phyloP scores from a whole-genome alignment of 1,140 invertebrate species.

The Nephila pilipes region DNA sequence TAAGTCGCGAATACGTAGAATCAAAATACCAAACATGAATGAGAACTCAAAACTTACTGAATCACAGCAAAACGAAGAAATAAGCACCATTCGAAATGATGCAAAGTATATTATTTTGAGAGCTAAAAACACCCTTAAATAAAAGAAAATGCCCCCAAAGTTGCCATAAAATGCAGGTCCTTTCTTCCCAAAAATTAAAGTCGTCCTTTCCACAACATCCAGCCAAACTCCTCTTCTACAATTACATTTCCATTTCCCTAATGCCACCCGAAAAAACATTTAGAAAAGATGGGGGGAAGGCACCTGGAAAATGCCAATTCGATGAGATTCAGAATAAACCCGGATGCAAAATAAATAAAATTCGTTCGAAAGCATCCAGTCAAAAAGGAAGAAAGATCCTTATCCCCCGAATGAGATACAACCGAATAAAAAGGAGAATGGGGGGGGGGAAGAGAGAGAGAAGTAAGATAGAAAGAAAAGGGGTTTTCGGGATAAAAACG shows the following conservation, averaged over 20 bases:
- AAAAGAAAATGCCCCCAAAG: neutral
- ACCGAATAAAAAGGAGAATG: neutral
- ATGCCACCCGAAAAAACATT: slow-evolving; percentile 13
- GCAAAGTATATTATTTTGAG: no score
- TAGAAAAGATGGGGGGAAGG: neutral
- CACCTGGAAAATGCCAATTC: slow-evolving; percentile 21
- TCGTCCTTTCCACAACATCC: neutral
- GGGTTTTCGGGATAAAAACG: slow-evolving; percentile 26
- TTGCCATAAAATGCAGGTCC: no score
- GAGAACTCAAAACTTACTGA: no score
- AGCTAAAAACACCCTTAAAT: neutral
- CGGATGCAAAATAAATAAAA: slow-evolving; percentile 26
- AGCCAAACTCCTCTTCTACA: neutral
- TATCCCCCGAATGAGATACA: neutral
- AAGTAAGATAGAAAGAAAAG: neutral
- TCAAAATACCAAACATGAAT: no score
- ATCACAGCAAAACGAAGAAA: no score
- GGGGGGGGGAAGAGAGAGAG: neutral
- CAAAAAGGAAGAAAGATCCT: slow-evolving; percentile 18
- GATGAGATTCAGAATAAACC: slow-evolving; percentile 19
- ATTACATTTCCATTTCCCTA: slow-evolving; percentile 2
- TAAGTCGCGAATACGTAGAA: no score
- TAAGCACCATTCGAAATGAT: no score
- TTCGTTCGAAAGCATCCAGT: neutral
- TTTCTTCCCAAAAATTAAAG: neutral